Base-by-base conservation (phyloP, 2,888 invertebrate genomes). In the Mellilla xanthometata region DNA sequence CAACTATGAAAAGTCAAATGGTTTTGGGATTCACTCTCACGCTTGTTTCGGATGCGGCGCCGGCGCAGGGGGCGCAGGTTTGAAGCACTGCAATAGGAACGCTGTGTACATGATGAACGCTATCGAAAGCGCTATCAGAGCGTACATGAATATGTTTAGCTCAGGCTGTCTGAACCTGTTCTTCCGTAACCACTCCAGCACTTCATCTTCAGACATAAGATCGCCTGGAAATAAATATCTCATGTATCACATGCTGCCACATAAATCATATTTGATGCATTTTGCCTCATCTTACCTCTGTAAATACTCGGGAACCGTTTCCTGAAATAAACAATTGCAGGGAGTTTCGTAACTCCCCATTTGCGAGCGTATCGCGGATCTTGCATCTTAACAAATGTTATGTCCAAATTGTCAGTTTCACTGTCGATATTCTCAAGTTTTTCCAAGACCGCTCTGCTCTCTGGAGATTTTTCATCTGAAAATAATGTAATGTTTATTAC, bases 311-410 rank as follows among this genome's bases (percentile, higher is more conserved):
- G 97, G 83, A 97, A 97, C 67, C 97, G 92, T 75, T 95, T 94
- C 35, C 97, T 92, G 82, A 97, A 97, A 79, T 97, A 97, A 2
- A 97, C 97, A 58, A 97, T 94, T 1, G 97, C 95, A 7, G 97
- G 97, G 50, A 97, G 85, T 74, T 96, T 95, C 0, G 95, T 96
- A 9, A 97, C 97, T 12, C 97, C 97, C 95, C 97, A 97, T 83
- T 97, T 97, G 39, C 96, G 92, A 8, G 97, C 97, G 74, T 97
- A 97, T 27, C 97, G 92, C 0, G 95, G 92, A 76, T 97, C 97
- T 43, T 95, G 94, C 95, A 98, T 97, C 84, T 97, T 97, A 0
- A 97, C 97, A 76, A 98, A 97, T 1, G 97, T 96, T 54, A 98
- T 97, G 69, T 97, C 97, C 69, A 98, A 91, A 78, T 96, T 96